Evolutionary conservation across 2,888 invertebrate species (phyloP), one percentile per base, ranked within the genome.

Genomic region (Callyntrura sp.): DNA sequence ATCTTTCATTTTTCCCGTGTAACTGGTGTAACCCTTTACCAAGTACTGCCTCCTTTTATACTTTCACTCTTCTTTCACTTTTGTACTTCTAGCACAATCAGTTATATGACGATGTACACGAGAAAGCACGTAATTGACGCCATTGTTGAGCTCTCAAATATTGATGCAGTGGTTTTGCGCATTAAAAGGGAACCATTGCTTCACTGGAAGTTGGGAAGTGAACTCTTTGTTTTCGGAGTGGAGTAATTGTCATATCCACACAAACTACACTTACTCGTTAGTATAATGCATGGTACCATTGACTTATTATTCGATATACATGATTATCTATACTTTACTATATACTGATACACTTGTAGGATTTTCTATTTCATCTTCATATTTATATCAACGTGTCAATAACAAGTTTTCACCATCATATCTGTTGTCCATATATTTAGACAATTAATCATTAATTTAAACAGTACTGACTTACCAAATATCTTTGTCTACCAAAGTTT

Each of bases 121-220:
- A 35, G 6, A 35, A 35, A 35, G 35, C 35, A 35, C 35, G 2
- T 35, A 4, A 35, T 35, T 35, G 35, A 35, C 35, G 35, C 2
- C 35, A 35, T 6, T 35, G 3, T 35, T 35, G 2, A 35, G 2
- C 35, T 35, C 35, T 35, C 35, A 2, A 35, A 35, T 35, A 6
- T 35, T 35, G 35, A 35, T 35, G 35, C 35, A 35, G 35, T 35
- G 35, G 35, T 51, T n/a, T 5, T 51, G n/a, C 51, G 51, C n/a
- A 14, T 51, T 14, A 20, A 17, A 43, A 43, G 9, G 35, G 35
- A 70, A 70, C 35, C 68, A 70, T 70, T 70, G 35, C 35, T 35
- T 5, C 48, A 65, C 82, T 14, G 65, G 82, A 82, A 65, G 82
- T 82, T 82, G 82, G 82, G 82, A 82, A 82, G 82, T 82, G 82